phyloP scores from a whole-genome alignment of 1,140 invertebrate genomes.

The Neoseiulus cucumeris region DNA sequence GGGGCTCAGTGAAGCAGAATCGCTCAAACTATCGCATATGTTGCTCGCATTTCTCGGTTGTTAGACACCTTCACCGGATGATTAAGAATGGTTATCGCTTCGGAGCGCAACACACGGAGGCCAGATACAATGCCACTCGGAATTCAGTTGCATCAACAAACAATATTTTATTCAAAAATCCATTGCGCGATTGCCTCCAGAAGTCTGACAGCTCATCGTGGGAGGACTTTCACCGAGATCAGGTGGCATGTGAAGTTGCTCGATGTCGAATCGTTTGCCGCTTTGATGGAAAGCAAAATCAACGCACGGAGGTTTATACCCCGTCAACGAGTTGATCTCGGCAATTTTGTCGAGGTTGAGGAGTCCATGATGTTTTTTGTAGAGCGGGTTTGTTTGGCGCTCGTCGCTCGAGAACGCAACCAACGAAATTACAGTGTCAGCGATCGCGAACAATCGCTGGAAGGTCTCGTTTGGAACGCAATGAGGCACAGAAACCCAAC shows the following conservation, averaged over 20 bases:
- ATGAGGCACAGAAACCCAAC: background rate
- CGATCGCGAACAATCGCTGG: background rate
- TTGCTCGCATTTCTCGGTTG: too few relatives aligned
- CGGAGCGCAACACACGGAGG: too few relatives aligned
- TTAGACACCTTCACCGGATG: too few relatives aligned
- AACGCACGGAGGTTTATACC: background rate
- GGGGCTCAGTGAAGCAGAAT: too few relatives aligned
- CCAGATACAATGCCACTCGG: too few relatives aligned
- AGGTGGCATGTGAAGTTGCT: conserved; percentile 1
- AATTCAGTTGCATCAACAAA: too few relatives aligned
- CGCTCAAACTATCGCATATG: too few relatives aligned
- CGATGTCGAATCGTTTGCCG: background rate
- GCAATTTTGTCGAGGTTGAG: background rate
- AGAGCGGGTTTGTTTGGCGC: background rate
- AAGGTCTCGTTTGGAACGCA: background rate
- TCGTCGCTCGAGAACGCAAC: background rate
- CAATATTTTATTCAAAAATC: conserved; percentile 7
- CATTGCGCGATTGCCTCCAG: background rate
- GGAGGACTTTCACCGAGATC: background rate
- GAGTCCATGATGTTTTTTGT: background rate
- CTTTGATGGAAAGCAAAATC: background rate
- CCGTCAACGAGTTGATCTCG: background rate
- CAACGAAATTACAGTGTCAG: background rate
- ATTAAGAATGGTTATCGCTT: too few relatives aligned
- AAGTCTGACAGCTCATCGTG: conserved; percentile 1